phyloP scores from a whole-genome alignment of 2,113 vertebrate genomes.

The Urocynchramus pylzowi region DNA sequence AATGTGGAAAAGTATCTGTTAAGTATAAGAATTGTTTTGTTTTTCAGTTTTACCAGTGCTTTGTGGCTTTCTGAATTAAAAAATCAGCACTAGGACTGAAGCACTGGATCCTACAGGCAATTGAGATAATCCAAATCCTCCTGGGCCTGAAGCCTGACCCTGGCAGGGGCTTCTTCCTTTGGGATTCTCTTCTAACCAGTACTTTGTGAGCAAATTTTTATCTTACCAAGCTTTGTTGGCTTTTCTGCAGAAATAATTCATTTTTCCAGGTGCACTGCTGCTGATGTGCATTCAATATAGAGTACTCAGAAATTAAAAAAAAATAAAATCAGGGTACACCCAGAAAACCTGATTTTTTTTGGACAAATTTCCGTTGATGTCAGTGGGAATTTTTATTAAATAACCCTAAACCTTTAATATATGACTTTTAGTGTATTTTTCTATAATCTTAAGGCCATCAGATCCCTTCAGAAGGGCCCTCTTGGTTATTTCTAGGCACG shows the following conservation, averaged over 20 bases:
- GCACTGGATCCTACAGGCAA: background rate
- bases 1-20: background rate
- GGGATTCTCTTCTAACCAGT: background rate
- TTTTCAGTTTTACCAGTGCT: background rate
- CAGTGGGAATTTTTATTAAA: background rate
- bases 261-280: background rate
- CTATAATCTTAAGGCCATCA: background rate
- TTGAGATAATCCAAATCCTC: background rate
- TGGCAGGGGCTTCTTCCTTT: background rate
- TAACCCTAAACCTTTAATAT: background rate
- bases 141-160: background rate
- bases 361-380: background rate
- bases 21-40: background rate
- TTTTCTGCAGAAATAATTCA: background rate
- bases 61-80: background rate
- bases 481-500: background rate
- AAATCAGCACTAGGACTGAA: background rate
- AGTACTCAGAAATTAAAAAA: background rate
- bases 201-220: background rate
- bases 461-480: background rate
- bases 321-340: no score
- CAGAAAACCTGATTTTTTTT: background rate
- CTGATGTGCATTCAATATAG: background rate
- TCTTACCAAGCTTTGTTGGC: background rate
- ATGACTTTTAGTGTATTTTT: background rate